phyloP scores from a whole-genome alignment of 2,888 invertebrate species.

The Drosophila crucigera region DNA sequence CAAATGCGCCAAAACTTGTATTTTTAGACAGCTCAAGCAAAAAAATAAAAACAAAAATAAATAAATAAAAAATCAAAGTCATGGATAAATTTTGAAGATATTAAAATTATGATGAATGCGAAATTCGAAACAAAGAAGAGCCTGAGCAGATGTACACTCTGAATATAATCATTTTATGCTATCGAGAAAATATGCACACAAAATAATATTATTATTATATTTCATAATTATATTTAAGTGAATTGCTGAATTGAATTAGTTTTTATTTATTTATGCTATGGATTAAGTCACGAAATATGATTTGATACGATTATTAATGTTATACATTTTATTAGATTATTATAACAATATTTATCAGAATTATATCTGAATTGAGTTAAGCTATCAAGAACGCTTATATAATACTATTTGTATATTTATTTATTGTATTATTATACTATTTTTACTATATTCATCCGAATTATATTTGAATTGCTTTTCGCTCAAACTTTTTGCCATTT shows the following conservation, averaged over 20 bases:
- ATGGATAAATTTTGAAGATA: slow-evolving; percentile 44
- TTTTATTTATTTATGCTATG: not conserved
- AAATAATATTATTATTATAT: not conserved
- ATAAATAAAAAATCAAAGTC: slow-evolving; percentile 30
- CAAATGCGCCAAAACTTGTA: slow-evolving; percentile 43
- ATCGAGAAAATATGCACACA: not conserved
- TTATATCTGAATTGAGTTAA: not conserved
- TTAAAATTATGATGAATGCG: slow-evolving; percentile 53
- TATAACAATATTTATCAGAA: not conserved
- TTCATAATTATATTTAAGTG: not conserved
- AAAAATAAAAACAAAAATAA: not conserved
- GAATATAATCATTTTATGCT: not conserved
- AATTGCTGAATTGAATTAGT: not conserved
- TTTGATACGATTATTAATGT: not conserved
- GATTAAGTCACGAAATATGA: not conserved
- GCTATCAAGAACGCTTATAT: not conserved
- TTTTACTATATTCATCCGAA: not conserved
- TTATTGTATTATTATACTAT: not conserved
- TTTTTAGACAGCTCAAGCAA: slow-evolving; percentile 25
- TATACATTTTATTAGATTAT: not conserved
- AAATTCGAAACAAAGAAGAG: slow-evolving; percentile 25
- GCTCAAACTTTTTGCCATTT: not conserved
- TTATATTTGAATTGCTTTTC: not conserved
- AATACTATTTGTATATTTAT: not conserved
- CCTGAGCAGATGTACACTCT: not conserved